These are phyloP conservation scores for Zoanthus sansibaricus DNA, from an alignment of 92 coral and sea anemone genomes.

Conservation along the genomic window DNA sequence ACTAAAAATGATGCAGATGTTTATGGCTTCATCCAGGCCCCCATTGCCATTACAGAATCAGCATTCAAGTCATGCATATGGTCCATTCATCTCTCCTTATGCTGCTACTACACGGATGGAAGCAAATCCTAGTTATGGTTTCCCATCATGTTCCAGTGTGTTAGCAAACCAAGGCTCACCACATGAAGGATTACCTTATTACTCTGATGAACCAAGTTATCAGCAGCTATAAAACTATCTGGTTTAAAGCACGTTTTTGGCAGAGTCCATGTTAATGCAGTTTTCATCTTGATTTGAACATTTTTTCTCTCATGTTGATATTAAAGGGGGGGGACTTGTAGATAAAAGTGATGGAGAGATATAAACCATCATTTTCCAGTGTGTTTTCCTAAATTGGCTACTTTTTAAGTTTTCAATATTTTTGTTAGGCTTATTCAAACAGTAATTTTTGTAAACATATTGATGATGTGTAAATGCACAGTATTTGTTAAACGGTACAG, in stretches of 20 bases:
- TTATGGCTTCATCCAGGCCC: constrained; percentile 60
- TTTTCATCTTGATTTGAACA: constrained; percentile 50
- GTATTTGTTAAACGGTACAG: neutral
- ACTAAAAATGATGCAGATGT: constrained; percentile 58
- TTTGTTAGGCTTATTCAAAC: neutral
- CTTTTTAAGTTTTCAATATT: neutral
- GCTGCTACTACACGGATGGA: constrained; percentile 7
- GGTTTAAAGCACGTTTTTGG: constrained; percentile 50
- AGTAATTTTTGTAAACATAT: constrained; percentile 6
- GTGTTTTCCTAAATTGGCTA: constrained; percentile 4
- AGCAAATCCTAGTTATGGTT: constrained; percentile 47
- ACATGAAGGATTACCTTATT: constrained; percentile 18
- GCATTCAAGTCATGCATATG: constrained; percentile 50
- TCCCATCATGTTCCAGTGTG: constrained; percentile 56
- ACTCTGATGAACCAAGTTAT: constrained; percentile 54
- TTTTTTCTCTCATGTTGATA: constrained; percentile 58
- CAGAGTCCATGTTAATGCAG: constrained; percentile 28
- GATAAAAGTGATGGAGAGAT: neutral
- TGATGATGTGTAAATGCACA: constrained; percentile 8
- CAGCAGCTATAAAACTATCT: constrained; percentile 37
- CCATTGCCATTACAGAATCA: constrained; percentile 52
- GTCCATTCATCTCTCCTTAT: constrained; percentile 36
- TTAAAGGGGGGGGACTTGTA: constrained; percentile 49
- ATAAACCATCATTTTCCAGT: constrained; percentile 3
- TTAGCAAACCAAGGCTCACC: constrained; percentile 45